Evolutionary conservation across 2,888 invertebrate species (phyloP).

Genomic region (Diaprepes abbreviatus): DNA sequence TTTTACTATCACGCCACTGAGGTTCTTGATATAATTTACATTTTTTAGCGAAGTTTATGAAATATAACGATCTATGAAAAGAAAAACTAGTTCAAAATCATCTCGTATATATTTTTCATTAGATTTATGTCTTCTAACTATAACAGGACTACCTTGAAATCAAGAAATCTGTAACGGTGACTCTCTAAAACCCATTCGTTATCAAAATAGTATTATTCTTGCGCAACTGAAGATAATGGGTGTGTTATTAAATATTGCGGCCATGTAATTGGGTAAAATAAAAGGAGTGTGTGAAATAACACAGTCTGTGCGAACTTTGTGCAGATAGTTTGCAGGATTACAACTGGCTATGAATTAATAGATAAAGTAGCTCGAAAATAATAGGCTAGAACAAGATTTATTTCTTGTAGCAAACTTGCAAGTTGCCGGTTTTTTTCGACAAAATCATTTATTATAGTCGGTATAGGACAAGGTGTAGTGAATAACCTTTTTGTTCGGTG

Average conservation of each 20-base stretch:
- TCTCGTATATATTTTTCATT: no score
- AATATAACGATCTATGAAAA: no score
- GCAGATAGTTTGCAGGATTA: slow-evolving; percentile 25
- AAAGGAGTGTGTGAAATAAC: slow-evolving; percentile 54
- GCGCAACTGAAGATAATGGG: slow-evolving; percentile 54
- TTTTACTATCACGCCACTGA: no score
- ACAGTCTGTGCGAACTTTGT: slow-evolving; percentile 51
- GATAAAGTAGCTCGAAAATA: slow-evolving; percentile 42
- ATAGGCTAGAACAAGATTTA: slow-evolving; percentile 26
- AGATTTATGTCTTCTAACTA: no score
- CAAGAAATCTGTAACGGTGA: neutral
- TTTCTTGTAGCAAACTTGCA: slow-evolving; percentile 31
- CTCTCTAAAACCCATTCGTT: slow-evolving; percentile 11
- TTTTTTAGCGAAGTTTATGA: no score
- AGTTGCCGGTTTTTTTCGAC: neutral
- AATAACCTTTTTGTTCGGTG: slow-evolving; percentile 22
- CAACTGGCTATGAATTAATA: slow-evolving; percentile 32
- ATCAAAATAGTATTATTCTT: slow-evolving; percentile 42
- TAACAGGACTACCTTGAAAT: neutral
- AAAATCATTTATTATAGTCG: slow-evolving; percentile 28
- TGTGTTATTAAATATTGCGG: slow-evolving; percentile 55
- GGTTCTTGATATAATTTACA: no score
- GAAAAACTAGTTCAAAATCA: no score
- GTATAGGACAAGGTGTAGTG: slow-evolving; percentile 20
- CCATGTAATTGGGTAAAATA: slow-evolving; percentile 56